Evolutionary conservation across 2,888 invertebrate species (phyloP).

Genomic region (Watsonalla cultraria): DNA sequence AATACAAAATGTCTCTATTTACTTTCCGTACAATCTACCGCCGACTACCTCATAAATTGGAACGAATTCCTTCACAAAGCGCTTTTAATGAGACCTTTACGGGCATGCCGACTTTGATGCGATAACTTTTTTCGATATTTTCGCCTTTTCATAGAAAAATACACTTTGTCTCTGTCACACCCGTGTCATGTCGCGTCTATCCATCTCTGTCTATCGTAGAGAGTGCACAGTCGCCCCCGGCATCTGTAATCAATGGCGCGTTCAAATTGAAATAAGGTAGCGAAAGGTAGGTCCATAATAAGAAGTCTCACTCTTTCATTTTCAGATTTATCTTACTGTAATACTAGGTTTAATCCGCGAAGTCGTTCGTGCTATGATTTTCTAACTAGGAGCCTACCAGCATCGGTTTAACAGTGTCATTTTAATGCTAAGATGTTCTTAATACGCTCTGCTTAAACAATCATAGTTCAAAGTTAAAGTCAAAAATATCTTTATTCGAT

Average conservation of each 20-base stretch:
- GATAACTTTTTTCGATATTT: conserved; percentile 75
- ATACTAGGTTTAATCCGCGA: conserved; percentile 4
- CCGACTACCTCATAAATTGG: conserved; percentile 69
- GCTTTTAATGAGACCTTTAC: conserved; percentile 75
- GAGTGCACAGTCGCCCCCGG: conserved; percentile 61
- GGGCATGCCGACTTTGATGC: conserved; percentile 67
- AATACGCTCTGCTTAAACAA: too few species aligned
- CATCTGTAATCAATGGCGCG: conserved; percentile 77
- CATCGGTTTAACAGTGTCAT: too few species aligned
- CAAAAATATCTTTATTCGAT: too few species aligned
- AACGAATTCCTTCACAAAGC: conserved; percentile 69
- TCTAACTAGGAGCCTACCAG: too few species aligned
- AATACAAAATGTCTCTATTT: conserved; percentile 62
- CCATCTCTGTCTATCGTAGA: conserved; percentile 43
- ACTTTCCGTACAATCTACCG: conserved; percentile 58
- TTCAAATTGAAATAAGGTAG: conserved; percentile 76
- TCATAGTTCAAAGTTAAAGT: too few species aligned
- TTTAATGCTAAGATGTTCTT: too few species aligned
- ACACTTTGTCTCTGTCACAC: conserved; percentile 42
- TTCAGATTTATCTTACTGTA: conserved; percentile 33
- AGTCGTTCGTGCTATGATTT: too few species aligned
- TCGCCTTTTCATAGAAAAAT: conserved; percentile 62
- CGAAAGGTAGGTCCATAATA: conserved; percentile 64
- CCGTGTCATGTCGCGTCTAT: conserved; percentile 21
- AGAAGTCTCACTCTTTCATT: conserved; percentile 39